phyloP scores from a whole-genome alignment of 2,113 vertebrate species.

The Prionailurus viverrinus region DNA sequence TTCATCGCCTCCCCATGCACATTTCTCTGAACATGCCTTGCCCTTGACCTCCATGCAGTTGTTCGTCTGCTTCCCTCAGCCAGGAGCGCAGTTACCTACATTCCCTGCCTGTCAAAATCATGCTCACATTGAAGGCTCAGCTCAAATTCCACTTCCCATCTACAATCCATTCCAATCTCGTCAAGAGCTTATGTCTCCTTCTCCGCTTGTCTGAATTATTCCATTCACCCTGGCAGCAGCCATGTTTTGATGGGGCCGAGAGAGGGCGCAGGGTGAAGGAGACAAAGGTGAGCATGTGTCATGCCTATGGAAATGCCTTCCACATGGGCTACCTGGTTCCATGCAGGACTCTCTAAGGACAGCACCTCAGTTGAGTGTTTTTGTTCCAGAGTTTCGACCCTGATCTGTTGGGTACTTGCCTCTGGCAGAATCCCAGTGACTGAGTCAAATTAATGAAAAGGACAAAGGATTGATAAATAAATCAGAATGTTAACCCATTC shows the following conservation, averaged over 20 bases:
- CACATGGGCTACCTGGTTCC: background rate
- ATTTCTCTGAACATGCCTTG: background rate
- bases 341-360: background rate
- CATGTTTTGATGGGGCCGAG: accelerated
- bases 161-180: background rate
- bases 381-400: background rate
- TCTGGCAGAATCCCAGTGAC: background rate
- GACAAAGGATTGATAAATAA: background rate
- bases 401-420: background rate
- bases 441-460: background rate
- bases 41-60: background rate
- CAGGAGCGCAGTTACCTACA: background rate
- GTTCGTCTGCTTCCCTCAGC: background rate
- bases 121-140: background rate
- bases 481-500: background rate
- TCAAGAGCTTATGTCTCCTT: background rate
- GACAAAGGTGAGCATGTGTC: background rate
- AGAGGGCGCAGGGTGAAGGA: background rate
- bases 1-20: background rate
- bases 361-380: background rate
- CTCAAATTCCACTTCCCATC: background rate
- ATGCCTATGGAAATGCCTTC: background rate
- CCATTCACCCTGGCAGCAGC: background rate
- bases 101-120: background rate
- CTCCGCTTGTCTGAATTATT: background rate